Conservation (phyloP, 2,888 invertebrate species). For the Suillia variegata region DNA sequence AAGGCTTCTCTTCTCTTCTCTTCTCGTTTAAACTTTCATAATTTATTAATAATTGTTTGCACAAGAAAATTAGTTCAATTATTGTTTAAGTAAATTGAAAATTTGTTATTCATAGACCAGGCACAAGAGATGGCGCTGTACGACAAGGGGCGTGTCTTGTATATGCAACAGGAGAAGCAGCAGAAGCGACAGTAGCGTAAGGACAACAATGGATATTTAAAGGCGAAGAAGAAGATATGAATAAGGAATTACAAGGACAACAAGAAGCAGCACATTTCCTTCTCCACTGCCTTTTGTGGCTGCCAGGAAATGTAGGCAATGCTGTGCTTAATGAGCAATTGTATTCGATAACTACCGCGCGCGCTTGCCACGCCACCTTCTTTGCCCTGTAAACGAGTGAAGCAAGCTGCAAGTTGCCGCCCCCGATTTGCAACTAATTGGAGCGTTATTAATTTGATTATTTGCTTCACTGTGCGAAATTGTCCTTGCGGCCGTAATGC, state of each 20-base stretch:
- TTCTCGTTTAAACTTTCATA: slow-evolving; percentile 20
- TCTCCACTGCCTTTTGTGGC: no score
- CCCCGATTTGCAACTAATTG: slow-evolving; percentile 32
- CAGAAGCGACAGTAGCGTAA: no score
- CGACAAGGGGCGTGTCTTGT: no score
- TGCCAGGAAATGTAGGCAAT: neutral
- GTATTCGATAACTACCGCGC: slow-evolving; percentile 18
- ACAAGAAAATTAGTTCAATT: slow-evolving; percentile 37
- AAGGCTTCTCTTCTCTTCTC: neutral
- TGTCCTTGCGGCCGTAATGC: slow-evolving; percentile 21
- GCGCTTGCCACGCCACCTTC: neutral
- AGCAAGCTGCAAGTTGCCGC: neutral
- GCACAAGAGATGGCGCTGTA: no score
- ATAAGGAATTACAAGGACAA: no score
- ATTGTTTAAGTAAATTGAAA: slow-evolving; percentile 34
- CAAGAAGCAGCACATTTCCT: no score
- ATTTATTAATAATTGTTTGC: slow-evolving; percentile 37
- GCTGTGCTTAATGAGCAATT: slow-evolving; percentile 32
- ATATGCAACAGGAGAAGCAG: no score
- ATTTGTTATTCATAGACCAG: slow-evolving; percentile 31
- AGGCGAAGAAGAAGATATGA: no score
- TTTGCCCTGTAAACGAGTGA: no score
- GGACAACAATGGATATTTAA: no score
- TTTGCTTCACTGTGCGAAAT: slow-evolving; percentile 31
- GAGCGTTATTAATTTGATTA: slow-evolving; percentile 39